Evolutionary conservation across 1,140 invertebrate species (phyloP).

Genomic region (Brachionus calyciflorus): DNA sequence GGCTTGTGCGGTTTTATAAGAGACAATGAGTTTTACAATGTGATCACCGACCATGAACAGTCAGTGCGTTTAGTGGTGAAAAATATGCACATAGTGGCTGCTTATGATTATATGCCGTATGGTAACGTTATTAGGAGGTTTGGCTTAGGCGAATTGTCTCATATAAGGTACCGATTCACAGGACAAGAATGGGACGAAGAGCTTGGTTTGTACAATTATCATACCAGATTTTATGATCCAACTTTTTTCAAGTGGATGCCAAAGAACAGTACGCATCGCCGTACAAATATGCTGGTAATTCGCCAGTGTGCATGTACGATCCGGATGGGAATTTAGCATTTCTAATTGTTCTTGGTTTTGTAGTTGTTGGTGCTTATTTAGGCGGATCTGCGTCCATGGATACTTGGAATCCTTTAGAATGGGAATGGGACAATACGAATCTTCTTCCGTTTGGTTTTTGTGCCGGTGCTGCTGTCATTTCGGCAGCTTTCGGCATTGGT

Average conservation of each 20-base stretch:
- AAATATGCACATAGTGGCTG: neutral
- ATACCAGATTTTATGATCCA: slow-evolving; percentile 31
- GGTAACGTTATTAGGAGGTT: neutral
- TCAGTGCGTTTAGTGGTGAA: neutral
- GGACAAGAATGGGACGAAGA: slow-evolving; percentile 39
- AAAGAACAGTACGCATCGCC: slow-evolving; percentile 23
- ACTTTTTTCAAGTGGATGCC: slow-evolving; percentile 13
- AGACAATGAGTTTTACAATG: neutral
- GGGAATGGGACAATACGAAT: slow-evolving; percentile 20
- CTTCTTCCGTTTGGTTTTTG: slow-evolving; percentile 6
- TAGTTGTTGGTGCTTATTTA: slow-evolving; percentile 9
- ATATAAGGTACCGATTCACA: slow-evolving; percentile 3
- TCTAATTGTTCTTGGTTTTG: neutral
- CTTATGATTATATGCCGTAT: slow-evolving; percentile 40
- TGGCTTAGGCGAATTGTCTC: neutral
- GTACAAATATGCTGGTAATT: slow-evolving; percentile 33
- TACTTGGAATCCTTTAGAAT: slow-evolving; percentile 17
- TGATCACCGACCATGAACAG: slow-evolving; percentile 4
- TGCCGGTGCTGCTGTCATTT: neutral
- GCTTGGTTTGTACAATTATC: slow-evolving; percentile 7
- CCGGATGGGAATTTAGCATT: slow-evolving; percentile 11
- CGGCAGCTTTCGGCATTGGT: neutral
- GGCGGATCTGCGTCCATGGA: neutral
- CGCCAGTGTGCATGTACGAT: slow-evolving; percentile 14
- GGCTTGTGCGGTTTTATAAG: slow-evolving; percentile 9